Base-by-base conservation (phyloP, 2,113 vertebrate genomes). In the Leiothrix lutea region DNA sequence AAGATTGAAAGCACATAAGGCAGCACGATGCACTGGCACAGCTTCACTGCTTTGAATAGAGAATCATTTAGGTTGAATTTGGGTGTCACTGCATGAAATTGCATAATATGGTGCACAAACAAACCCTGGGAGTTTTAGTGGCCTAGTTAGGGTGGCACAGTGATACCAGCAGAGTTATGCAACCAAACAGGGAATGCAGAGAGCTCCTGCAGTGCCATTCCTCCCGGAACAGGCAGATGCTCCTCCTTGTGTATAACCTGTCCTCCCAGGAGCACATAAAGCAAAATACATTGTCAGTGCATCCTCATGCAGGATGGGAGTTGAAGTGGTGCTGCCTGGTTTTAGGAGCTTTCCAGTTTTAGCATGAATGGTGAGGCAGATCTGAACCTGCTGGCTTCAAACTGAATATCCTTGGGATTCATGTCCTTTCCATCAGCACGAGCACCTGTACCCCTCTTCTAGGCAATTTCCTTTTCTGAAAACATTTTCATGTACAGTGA, bases 91-190 rank as follows among this genome's bases (percentile, higher is more conserved):
- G 80, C 56, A 33, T 28, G 80, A 67, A 93, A 88, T 95, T 96
- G 91, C 80, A 57, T 96, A 94, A 96, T 92, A 36, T 0, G 0
- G 80, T n/a, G 75, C 8, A 2, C 79, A 74, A 64, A 58, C 56
- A 84, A 51, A 91, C 75, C 91, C 83, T 80, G 5, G 66, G 94
- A 95, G 81, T 88, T 80, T 66, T 11, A 35, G 74, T 94, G 95
- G 66, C 95, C 94, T 96, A 97, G 44, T 94, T 97, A 92, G 58
- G 81, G 90, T 88, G 85, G 54, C 6, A 64, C 62, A 57, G 79
- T 21, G 66, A 77, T 65, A 93, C 87, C 83, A 79, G 91, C 94
- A 84, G 85, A 73, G 83, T 97, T 97, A 97, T 31, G 80, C 94
- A 97, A 97, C 72, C 47, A 71, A 45, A 58, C 5, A 0, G 0